phyloP scores from a whole-genome alignment of 2,113 vertebrate species.

The Sialia sialis region DNA sequence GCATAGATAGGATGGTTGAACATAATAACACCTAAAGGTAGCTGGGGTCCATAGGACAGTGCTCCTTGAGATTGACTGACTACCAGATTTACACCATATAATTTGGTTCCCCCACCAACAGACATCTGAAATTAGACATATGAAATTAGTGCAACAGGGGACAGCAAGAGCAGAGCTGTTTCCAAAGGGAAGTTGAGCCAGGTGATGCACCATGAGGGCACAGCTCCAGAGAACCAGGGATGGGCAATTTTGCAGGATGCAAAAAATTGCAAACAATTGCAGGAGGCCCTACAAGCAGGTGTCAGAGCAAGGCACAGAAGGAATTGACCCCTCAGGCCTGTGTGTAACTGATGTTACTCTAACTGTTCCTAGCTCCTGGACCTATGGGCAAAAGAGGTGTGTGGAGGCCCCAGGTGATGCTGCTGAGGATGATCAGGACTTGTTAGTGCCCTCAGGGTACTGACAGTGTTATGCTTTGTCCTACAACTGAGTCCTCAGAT shows the following conservation, averaged over 20 bases:
- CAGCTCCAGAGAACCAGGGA: neutral
- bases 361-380: too few relatives aligned
- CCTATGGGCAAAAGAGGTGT: neutral
- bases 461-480: neutral
- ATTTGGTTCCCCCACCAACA: neutral
- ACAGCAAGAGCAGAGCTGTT: neutral
- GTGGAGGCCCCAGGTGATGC: neutral
- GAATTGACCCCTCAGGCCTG: rapidly evolving
- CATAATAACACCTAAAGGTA: neutral
- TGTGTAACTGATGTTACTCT: neutral
- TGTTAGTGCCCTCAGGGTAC: neutral
- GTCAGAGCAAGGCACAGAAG: neutral
- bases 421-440: neutral
- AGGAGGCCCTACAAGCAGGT: neutral
- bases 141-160: too few relatives aligned
- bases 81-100: neutral
- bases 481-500: neutral
- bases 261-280: too few relatives aligned
- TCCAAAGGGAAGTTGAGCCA: neutral
- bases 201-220: rapidly evolving
- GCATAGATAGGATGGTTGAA: neutral
- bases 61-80: neutral
- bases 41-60: neutral
- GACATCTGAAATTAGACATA: neutral
- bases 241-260: too few relatives aligned